A percentile compares a stretch with the other conserved stretches of the same genome.
Evolutionary conservation across 2,888 invertebrate genomes (phyloP).

Genomic region (Chaetogeoica ovagalla): DNA sequence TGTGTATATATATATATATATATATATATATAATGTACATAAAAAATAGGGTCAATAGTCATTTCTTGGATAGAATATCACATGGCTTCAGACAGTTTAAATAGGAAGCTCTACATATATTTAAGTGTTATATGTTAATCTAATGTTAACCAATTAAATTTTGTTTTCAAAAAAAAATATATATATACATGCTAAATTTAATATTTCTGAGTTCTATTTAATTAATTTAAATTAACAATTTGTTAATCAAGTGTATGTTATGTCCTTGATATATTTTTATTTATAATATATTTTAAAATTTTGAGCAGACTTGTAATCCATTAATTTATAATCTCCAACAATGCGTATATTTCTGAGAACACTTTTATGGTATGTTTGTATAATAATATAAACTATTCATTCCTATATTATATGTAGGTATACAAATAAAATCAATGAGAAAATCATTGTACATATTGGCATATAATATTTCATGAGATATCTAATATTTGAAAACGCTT

Average conservation of each 20-base stretch:
- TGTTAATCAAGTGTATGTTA: neutral
- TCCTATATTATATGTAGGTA: too few relatives aligned
- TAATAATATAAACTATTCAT: too few relatives aligned
- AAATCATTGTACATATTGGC: too few relatives aligned
- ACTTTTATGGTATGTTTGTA: too few relatives aligned
- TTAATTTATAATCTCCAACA: too few relatives aligned
- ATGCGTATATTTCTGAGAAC: too few relatives aligned
- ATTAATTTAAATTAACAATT: neutral
- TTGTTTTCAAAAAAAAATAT: neutral
- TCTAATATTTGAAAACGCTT: too few relatives aligned
- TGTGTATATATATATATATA: neutral
- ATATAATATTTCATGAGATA: too few relatives aligned
- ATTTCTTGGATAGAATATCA: conserved; percentile 11
- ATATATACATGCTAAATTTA: neutral
- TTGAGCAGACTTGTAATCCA: too few relatives aligned
- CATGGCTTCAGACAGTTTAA: conserved; percentile 22
- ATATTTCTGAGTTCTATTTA: neutral
- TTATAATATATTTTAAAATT: too few relatives aligned
- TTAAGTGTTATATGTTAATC: conserved; percentile 4
- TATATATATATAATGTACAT: neutral
- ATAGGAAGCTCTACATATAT: conserved; percentile 32
- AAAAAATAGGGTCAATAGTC: neutral
- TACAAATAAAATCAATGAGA: too few relatives aligned
- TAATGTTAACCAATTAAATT: neutral
- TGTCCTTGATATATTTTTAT: too few relatives aligned